Base-by-base conservation (phyloP, 2,113 vertebrate genomes). In the Scopus umbretta region DNA sequence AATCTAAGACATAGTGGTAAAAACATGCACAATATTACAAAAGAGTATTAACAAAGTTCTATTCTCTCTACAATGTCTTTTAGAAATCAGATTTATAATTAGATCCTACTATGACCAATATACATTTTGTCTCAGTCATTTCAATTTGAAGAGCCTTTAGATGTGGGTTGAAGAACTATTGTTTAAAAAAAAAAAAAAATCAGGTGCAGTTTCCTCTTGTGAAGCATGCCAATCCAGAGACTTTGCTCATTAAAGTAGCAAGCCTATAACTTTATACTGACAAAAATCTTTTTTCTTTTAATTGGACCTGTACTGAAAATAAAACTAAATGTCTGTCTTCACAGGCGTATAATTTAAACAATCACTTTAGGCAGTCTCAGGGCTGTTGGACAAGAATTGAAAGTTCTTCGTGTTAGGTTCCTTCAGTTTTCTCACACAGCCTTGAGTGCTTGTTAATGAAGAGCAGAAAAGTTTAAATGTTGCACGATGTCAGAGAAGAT, bases 401-500 rank as follows among this genome's bases (percentile, higher is more conserved):
- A 72, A 25, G n/a, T 38, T 75, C 40, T 81, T 88, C 16, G 43
- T 76, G 17, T 49, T 61, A 36, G 36, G 25, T 81, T 63, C 47
- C 16, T 63, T 81, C 49, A n/a, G 11, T 7, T 42, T 66, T 61
- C 40, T 80, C 53, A 67, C 26, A 38, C 6, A 73, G 29, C 13
- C 21, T 58, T 70, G 7, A 76, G 9, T 50, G 13, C 13, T 90
- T 55, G 19, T 7, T 67, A 76, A 59, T 30, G 47, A 92, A 88
- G 16, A 76, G 29, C 16, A 27, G 27, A 52, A 85, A 82, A 87
- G 21, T 65, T 75, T 82, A 32, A n/a, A n/a, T 50, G 7, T n/a
- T 75, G 16, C 9, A 43, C 0, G 0, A 20, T 36, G 14, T 47
- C 62, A 61, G 19, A 75, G 7, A 86, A 40, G 6, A 34, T 18